Base-by-base conservation (phyloP, 1,140 invertebrate genomes). In the Drosophila pachea region DNA sequence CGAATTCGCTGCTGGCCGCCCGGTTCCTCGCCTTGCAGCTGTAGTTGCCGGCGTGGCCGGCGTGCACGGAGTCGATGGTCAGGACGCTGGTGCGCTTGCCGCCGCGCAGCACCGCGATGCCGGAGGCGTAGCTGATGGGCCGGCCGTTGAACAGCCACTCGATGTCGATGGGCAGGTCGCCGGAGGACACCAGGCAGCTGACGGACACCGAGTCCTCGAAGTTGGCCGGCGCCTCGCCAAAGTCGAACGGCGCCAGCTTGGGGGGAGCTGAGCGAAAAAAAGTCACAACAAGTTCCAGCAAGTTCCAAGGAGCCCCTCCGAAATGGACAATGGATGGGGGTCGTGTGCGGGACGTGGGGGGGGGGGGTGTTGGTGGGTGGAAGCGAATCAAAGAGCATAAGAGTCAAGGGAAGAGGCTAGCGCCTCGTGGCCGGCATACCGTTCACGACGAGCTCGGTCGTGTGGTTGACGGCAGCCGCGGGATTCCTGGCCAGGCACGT, bases 131-230 rank as follows among this genome's bases (percentile, higher is more conserved):
- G 61, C 74, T 88, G 0, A 88, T 79, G 12, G 77, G 56, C 8
- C 92, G 89, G 52, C 92, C 92, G 69, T 94, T 92, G 74, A 95
- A 94, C 47, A 93, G 91, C 95, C 95, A 97, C 33, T 91, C 90
- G 66, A 97, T 95, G 47, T 93, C 93, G 64, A 97, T 91, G 4
- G 96, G 95, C 65, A 93, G 91, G 88, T 97, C 95, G 8, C 96
- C 96, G 79, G 96, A 95, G 68, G 93, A 93, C 9, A 97, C 93
- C 35, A 94, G 92, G 89, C 97, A 98, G 40, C 92, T 92, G 14
- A 95, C 91, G 2, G 92, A 94, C 36, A 92, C 92, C 52, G 93
- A 92, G 79, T 95, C 94, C 42, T 94, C 94, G 69, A 94, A 93
- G 86, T 93, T 93, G 0, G 92, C 89, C 3, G 92, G 91, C 42